phyloP scores from a whole-genome alignment of 1,140 invertebrate genomes.

The Polyergus mexicanus region DNA sequence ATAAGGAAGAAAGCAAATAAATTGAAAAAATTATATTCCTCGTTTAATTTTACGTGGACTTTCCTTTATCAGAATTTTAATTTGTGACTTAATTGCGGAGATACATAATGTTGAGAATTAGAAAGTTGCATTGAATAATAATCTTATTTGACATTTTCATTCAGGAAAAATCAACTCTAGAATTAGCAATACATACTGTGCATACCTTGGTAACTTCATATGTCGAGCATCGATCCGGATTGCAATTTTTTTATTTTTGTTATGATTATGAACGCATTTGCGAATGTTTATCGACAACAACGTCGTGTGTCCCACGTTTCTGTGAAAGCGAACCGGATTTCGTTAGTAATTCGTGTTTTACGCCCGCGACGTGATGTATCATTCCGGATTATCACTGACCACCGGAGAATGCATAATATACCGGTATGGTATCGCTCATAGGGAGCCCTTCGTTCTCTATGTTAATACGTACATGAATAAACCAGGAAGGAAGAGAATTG shows the following conservation, averaged over 20 bases:
- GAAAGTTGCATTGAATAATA: conserved; percentile 24
- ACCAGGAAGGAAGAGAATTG: background rate
- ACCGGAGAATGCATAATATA: conserved; percentile 38
- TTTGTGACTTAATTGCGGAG: background rate
- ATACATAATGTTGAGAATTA: conserved; percentile 6
- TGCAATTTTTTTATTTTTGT: background rate
- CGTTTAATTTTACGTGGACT: background rate
- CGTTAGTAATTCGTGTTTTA: conserved; percentile 51
- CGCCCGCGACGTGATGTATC: conserved; percentile 46
- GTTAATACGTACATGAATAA: conserved; percentile 45
- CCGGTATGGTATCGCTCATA: conserved; percentile 8
- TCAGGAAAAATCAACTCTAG: background rate
- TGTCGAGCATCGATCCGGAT: background rate
- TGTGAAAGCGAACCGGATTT: conserved; percentile 52
- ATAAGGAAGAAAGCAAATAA: background rate
- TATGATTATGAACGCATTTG: background rate
- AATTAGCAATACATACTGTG: background rate
- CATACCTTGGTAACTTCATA: background rate
- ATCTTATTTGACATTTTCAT: background rate
- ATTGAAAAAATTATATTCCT: background rate
- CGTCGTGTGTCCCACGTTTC: background rate
- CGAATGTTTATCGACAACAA: conserved; percentile 19
- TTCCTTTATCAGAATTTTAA: background rate
- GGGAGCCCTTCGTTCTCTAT: conserved; percentile 47
- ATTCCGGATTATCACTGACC: conserved; percentile 45